Evolutionary conservation across 2,797 vertebrate species (phyloP), one percentile per base, ranked within the genome.

Genomic region (Typhlichthys subterraneus): DNA sequence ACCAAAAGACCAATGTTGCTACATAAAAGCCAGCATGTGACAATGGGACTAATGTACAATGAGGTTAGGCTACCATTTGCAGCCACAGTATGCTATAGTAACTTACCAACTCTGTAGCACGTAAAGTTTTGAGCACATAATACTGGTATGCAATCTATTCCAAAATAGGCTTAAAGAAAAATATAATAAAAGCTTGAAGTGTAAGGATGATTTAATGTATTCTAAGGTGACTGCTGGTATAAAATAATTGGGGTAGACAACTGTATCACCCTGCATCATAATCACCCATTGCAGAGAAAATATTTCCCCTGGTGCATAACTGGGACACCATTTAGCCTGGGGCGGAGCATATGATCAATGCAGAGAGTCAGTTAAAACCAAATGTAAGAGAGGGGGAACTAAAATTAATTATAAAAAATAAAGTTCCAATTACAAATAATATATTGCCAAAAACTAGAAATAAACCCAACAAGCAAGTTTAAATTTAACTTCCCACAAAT

Each of bases 81-180:
- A 45, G 38, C 51, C 46, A 54, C 45, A 47, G 45, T 45, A 29
- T 45, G 38, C 76, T 75, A 78, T 72, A 83, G 76, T 65, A 75
- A 86, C 76, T 86, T 84, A 85, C 82, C 86, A 78, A 77, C 65
- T 83, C 74, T 76, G 78, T 65, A 79, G 72, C 62, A 14, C 60
- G n/a, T 63, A 59, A 6, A 73, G 8, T 59, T 47, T 13, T 57
- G 5, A 15, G 13, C 38, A 14, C 31, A 10, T 54, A 12, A 53
- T 48, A 60, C 8, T 45, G 47, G 45, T 10, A 9, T 12, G 14
- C 33, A 38, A 23, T 23, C 23, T 23, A 3, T 23, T 23, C 23
- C 23, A 23, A 23, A 23, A 23, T 23, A 4, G 23, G 3, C 23
- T 23, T 23, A 23, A 23, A 23, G 23, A 23, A 23, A 23, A 23